phyloP scores from a whole-genome alignment of 1,140 invertebrate genomes.

The Micrasema longulum region DNA sequence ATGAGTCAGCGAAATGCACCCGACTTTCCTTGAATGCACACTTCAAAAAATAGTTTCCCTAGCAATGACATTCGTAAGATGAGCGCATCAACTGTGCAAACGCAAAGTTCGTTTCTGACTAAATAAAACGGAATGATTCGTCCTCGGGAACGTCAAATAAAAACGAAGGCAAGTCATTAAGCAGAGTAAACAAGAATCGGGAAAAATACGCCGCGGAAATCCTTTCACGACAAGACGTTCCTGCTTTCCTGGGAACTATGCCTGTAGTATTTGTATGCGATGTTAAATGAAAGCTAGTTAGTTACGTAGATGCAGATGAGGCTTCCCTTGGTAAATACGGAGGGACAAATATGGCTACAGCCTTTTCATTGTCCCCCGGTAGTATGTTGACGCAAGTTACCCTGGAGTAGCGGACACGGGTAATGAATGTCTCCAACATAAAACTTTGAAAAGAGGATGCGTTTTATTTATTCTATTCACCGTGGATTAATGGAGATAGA shows the following conservation, averaged over 20 bases:
- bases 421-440: slow-evolving; percentile 1
- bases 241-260: not conserved
- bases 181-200: slow-evolving; percentile 28
- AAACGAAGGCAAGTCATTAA: slow-evolving; percentile 35
- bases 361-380: slow-evolving; percentile 41
- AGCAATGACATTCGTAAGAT: slow-evolving; percentile 16
- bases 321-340: slow-evolving; percentile 40
- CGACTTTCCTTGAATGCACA: slow-evolving; percentile 10
- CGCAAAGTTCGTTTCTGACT: slow-evolving; percentile 34
- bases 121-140: slow-evolving; percentile 44
- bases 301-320: slow-evolving; percentile 46
- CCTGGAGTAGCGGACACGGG: slow-evolving; percentile 4
- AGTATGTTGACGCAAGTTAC: slow-evolving; percentile 6
- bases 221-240: slow-evolving; percentile 31
- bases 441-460: not conserved
- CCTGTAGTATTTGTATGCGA: slow-evolving; percentile 40
- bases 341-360: slow-evolving; percentile 36
- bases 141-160: slow-evolving; percentile 32
- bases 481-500: slow-evolving; percentile 46
- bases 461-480: slow-evolving; percentile 8
- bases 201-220: slow-evolving; percentile 26
- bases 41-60: slow-evolving; percentile 23
- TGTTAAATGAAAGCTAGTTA: slow-evolving; percentile 42
- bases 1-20: not conserved
- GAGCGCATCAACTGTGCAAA: slow-evolving; percentile 36